A percentile compares a stretch with the other conserved stretches of the same genome.
Conservation (phyloP, 2,888 invertebrate species). For the Eupithecia pulchellata region DNA sequence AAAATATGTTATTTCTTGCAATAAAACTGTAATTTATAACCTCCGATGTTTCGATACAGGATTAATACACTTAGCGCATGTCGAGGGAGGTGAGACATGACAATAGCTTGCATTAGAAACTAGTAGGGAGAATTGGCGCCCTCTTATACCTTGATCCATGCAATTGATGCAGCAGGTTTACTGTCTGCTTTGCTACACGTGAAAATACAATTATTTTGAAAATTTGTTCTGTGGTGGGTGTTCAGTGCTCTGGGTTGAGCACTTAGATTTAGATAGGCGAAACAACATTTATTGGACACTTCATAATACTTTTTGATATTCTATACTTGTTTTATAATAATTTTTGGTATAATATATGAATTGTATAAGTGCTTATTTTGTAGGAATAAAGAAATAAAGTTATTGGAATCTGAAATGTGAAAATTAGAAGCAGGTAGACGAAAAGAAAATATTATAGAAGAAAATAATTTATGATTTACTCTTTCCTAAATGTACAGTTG, state of each 20-base stretch:
- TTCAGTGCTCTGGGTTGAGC: neutral
- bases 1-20: conserved; percentile 30
- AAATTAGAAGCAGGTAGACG: neutral
- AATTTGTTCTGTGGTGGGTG: too few relatives aligned
- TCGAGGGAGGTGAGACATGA: conserved; percentile 49
- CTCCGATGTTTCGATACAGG: conserved; percentile 59
- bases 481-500: neutral
- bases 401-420: too few relatives aligned
- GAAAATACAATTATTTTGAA: too few relatives aligned
- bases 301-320: too few relatives aligned
- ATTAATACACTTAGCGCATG: conserved; percentile 73
- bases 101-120: conserved; percentile 35
- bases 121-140: neutral
- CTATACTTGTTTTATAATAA: too few relatives aligned
- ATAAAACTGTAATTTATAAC: conserved; percentile 61
- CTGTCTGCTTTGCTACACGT: neutral
- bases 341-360: too few relatives aligned
- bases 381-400: too few relatives aligned
- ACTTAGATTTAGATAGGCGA: too few relatives aligned
- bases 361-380: too few relatives aligned
- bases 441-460: neutral
- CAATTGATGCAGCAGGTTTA: neutral
- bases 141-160: neutral
- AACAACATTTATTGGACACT: too few relatives aligned
- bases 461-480: too few relatives aligned